Base-by-base conservation (phyloP, 2,888 invertebrate species). In the Heliconius sara region DNA sequence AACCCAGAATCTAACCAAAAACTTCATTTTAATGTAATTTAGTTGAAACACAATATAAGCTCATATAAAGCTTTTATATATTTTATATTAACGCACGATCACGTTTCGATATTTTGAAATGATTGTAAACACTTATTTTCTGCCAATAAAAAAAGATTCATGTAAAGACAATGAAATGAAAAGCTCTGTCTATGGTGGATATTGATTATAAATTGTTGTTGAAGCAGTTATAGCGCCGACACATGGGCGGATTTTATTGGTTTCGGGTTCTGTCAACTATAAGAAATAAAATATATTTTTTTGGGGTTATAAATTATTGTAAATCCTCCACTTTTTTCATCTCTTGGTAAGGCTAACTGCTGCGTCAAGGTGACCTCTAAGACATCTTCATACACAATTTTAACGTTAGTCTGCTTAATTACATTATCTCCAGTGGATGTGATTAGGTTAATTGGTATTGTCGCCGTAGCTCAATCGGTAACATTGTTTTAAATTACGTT, bases 41-140 rank as follows among this genome's bases (percentile, higher is more conserved):
- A 7, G 7, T 22, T 22, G 2, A 22, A 52, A 52, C 7, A 52
- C 22, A 22, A 7, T 22, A 52, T 6, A 52, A 22, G 7, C 30
- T 30, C 30, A 27, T 27, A 27, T 1, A 27, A 27, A 27, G 27
- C 27, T 27, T 27, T 27, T 27, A 30, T 30, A 72, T 73, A 30
- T 10, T 30, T 5, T 30, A 13, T 3, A 57, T 73, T 60, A 57
- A 73, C 34, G 72, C 72, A 34, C 16, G 25, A 70, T 70, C 70
- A 70, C 71, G 78, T 73, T 27, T 66, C 66, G 34, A 47, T 47
- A 65, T 47, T 27, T 65, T 43, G 25, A 78, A 66, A 78, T 66
- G 52, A 73, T 67, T 72, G 66, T 34, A 73, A 25, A 34, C 57
- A 27, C 12, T 57, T 52, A 9, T 12, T 57, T 57, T 27, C 3